A percentile compares a stretch with the other conserved stretches of the same genome.
Conservation (phyloP, 1,140 invertebrate genomes). For the Drosophila melanica region DNA sequence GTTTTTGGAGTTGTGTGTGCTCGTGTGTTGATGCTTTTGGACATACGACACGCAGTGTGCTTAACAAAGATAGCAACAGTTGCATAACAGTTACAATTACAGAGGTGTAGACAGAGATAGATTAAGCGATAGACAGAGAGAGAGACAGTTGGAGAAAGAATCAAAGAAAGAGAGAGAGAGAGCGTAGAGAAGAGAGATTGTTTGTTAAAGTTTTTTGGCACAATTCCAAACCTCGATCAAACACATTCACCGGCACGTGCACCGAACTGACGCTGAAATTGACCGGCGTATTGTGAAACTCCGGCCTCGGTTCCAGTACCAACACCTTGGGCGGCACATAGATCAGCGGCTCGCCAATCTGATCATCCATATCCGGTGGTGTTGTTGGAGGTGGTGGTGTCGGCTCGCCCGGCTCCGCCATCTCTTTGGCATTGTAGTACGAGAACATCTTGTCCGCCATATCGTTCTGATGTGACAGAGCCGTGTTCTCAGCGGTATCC, state of each 20-base stretch:
- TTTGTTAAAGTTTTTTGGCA: conserved; percentile 22
- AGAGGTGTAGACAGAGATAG: conserved; percentile 22
- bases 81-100: conserved; percentile 42
- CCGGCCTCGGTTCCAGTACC: conserved; percentile 88
- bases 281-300: conserved; percentile 92
- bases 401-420: conserved; percentile 85
- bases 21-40: conserved; percentile 46
- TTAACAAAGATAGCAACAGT: conserved; percentile 45
- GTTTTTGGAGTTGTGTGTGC: conserved; percentile 37
- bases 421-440: conserved; percentile 91
- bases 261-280: conserved; percentile 94
- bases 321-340: conserved; percentile 85
- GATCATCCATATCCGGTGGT: conserved; percentile 84
- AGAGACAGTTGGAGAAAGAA: conserved; percentile 42
- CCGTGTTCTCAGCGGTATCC: conserved; percentile 91
- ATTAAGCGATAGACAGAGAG: conserved; percentile 42
- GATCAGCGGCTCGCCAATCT: conserved; percentile 85
- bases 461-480: conserved; percentile 86
- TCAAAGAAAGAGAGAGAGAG: conserved; percentile 35
- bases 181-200: conserved; percentile 8
- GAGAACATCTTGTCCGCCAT: conserved; percentile 87
- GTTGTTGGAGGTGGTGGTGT: conserved; percentile 78
- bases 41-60: conserved; percentile 41
- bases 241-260: conserved; percentile 98
- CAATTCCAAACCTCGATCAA: conserved; percentile 89